Evolutionary conservation across 2,113 vertebrate genomes (phyloP).

Genomic region (Corythoichthys intestinalis): DNA sequence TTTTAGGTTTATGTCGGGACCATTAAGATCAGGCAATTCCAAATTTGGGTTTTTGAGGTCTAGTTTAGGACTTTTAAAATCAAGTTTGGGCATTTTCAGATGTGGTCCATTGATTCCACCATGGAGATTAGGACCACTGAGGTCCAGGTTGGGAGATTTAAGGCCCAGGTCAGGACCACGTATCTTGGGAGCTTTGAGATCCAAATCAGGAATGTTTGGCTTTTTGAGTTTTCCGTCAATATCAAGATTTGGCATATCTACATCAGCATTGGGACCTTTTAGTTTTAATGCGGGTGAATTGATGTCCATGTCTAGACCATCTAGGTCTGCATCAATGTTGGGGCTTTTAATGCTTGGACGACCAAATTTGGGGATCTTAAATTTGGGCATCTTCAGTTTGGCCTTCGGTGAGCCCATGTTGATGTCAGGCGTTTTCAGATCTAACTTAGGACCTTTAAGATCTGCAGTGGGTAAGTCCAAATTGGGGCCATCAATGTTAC

Average conservation of each 20-base stretch:
- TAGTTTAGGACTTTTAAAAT: constrained; percentile 13
- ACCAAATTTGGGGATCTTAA: constrained; percentile 47
- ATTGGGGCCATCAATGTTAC: too few relatives aligned
- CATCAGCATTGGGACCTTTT: constrained; percentile 15
- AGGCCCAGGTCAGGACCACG: constrained; percentile 9
- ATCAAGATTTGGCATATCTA: constrained; percentile 23
- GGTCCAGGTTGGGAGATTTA: constrained; percentile 23
- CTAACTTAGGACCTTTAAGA: too few relatives aligned
- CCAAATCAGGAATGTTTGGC: constrained; percentile 10
- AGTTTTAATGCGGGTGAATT: constrained; percentile 31
- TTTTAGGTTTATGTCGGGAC: constrained; percentile 33
- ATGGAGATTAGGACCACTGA: constrained; percentile 24
- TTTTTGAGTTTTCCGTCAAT: constrained; percentile 12
- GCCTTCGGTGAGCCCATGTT: constrained; percentile 8
- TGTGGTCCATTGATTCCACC: neutral
- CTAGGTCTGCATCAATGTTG: constrained; percentile 18
- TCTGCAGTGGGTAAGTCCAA: too few relatives aligned
- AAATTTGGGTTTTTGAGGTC: constrained; percentile 16
- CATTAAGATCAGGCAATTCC: constrained; percentile 28
- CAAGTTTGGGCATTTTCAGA: constrained; percentile 44
- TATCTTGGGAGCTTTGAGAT: constrained; percentile 18
- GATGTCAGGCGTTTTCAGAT: too few relatives aligned
- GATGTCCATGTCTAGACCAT: constrained; percentile 36
- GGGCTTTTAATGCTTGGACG: constrained; percentile 32
- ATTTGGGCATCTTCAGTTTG: constrained; percentile 40